Conservation (phyloP, 2,797 vertebrate genomes). For the Ciconia nigra region DNA sequence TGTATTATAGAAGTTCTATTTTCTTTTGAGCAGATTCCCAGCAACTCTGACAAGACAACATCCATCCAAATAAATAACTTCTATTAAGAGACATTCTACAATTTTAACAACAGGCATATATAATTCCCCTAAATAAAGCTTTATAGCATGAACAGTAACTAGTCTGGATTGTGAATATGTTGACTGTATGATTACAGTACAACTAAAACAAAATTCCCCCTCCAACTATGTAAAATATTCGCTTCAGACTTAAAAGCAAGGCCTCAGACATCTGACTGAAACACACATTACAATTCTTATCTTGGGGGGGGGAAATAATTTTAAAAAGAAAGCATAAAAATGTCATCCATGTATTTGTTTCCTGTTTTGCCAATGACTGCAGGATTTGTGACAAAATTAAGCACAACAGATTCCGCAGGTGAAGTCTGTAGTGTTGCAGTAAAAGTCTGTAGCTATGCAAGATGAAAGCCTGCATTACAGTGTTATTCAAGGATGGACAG, state of each 20-base stretch:
- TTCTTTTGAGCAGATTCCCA: not conserved
- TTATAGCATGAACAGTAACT: conserved; percentile 14
- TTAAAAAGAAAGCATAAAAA: not conserved
- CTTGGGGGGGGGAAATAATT: not conserved
- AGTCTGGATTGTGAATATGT: not conserved
- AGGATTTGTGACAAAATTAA: not conserved
- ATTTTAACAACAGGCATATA: not conserved
- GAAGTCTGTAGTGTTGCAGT: not conserved
- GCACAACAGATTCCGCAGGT: not conserved
- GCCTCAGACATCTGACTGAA: not conserved
- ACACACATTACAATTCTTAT: not conserved
- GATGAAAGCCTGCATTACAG: not conserved
- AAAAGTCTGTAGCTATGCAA: not conserved
- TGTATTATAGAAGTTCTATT: not conserved
- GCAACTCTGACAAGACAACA: not conserved
- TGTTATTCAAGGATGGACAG: not conserved
- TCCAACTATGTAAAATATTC: conserved; percentile 16
- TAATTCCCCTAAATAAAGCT: conserved; percentile 36
- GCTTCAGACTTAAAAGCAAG: conserved; percentile 16
- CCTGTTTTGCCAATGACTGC: not conserved
- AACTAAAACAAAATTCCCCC: conserved; percentile 15
- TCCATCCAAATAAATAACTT: not conserved
- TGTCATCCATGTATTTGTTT: not conserved
- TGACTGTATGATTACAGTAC: not conserved
- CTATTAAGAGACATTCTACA: not conserved